Percentiles rank a stretch among this genome's conserved stretches.
phyloP scores from a whole-genome alignment of 2,113 vertebrate genomes.

The Corythaeola cristata region DNA sequence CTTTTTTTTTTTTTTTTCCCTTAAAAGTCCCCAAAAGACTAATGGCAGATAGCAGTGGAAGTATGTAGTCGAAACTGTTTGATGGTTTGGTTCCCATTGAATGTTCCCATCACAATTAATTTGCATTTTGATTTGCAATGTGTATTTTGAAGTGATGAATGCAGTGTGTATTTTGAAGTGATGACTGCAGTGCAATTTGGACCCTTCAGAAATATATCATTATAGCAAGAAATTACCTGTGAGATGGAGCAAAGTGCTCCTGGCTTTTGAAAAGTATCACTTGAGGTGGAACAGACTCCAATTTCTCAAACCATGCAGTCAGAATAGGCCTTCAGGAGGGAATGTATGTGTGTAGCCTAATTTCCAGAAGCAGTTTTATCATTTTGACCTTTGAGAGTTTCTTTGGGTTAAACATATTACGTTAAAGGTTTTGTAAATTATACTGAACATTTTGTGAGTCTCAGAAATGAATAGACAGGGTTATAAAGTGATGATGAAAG shows the following conservation, averaged over 20 bases:
- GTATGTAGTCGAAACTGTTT: neutral
- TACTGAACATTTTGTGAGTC: neutral
- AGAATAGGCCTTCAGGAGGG: neutral
- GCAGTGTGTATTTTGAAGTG: neutral
- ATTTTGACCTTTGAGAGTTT: neutral
- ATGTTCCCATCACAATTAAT: neutral
- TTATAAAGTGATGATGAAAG: neutral
- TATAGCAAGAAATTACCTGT: neutral
- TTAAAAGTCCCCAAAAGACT: neutral
- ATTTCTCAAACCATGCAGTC: neutral
- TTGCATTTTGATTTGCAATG: neutral
- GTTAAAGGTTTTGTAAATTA: neutral
- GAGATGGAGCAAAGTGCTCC: neutral
- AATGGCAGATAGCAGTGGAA: neutral
- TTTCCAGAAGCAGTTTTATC: neutral
- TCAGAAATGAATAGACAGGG: neutral
- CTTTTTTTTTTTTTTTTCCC: neutral
- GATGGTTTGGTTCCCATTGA: no score
- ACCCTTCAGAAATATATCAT: neutral
- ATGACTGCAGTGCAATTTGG: neutral
- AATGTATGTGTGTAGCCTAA: neutral
- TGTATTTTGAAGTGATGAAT: neutral
- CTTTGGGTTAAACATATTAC: neutral
- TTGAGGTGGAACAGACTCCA: neutral
- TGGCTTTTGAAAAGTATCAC: neutral